phyloP scores from a whole-genome alignment of 2,113 vertebrate genomes.

The Malurus alboscapulatus region DNA sequence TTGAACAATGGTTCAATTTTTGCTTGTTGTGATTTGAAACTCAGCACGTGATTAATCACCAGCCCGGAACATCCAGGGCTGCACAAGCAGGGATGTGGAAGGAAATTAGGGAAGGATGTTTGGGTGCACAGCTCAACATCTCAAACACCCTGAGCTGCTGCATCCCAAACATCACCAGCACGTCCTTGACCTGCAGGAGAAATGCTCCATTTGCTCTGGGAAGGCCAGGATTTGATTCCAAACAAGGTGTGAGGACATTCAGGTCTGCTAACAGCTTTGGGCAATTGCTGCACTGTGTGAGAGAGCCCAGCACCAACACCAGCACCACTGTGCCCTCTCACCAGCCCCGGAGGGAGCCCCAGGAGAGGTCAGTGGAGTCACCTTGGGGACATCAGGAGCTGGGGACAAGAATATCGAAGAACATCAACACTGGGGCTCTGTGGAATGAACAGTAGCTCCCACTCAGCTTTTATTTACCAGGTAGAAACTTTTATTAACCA shows the following conservation, averaged over 20 bases:
- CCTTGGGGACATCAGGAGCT: neutral
- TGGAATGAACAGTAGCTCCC: neutral
- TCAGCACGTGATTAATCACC: neutral
- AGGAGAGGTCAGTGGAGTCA: neutral
- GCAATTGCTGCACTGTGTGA: fast-evolving
- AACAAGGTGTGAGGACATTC: fast-evolving
- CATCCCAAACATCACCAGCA: fast-evolving
- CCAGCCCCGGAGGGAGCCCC: neutral
- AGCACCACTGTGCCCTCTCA: neutral
- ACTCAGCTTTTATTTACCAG: slow-evolving; percentile 6
- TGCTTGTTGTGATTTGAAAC: neutral
- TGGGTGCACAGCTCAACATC: neutral
- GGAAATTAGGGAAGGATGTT: neutral
- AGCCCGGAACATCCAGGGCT: neutral
- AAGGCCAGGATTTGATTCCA: fast-evolving
- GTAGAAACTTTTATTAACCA: neutral
- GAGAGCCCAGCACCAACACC: fast-evolving
- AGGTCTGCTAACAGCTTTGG: fast-evolving
- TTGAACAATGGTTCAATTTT: slow-evolving; percentile 43
- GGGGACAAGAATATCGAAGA: neutral
- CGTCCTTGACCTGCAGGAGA: neutral
- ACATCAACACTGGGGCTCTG: fast-evolving
- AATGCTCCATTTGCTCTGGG: fast-evolving
- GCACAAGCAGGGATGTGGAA: neutral
- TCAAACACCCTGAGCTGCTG: neutral